Conservation (phyloP, 2,888 invertebrate species). For the Melanotus villosus region DNA sequence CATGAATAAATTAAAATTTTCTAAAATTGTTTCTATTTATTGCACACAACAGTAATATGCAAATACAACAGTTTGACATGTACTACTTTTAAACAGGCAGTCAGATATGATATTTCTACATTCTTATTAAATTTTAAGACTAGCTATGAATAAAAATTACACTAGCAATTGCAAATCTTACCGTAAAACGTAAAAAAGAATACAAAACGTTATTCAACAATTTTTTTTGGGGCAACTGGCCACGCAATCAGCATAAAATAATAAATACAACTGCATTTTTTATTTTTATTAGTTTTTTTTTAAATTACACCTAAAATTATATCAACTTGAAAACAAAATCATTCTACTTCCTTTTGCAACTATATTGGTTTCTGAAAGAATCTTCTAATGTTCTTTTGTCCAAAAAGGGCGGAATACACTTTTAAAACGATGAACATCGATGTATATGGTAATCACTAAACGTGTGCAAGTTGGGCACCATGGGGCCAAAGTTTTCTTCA, state of each 20-base stretch:
- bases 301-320: constrained; percentile 16
- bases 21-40: constrained; percentile 5
- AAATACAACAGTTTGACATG: constrained; percentile 47
- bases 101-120: constrained; percentile 61
- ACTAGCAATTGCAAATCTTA: constrained; percentile 52
- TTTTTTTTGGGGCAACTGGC: constrained; percentile 32
- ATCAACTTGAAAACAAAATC: constrained; percentile 20
- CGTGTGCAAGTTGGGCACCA: constrained; percentile 61
- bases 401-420: constrained; percentile 53
- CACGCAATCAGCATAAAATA: constrained; percentile 31
- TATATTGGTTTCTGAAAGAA: constrained; percentile 21
- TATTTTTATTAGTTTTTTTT: too few species aligned
- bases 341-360: neutral
- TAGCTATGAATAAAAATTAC: constrained; percentile 55
- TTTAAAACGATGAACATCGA: constrained; percentile 56
- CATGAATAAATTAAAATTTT: neutral
- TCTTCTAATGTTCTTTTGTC: constrained; percentile 41
- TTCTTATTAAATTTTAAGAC: constrained; percentile 55
- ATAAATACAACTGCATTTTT: constrained; percentile 28
- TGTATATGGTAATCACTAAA: constrained; percentile 59
- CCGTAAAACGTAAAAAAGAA: constrained; percentile 37
- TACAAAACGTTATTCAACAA: constrained; percentile 34
- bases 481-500: constrained; percentile 58
- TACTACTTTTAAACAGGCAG: constrained; percentile 57
- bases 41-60: constrained; percentile 24